Conservation (phyloP, 2,797 vertebrate species). For the Clamator glandarius region DNA sequence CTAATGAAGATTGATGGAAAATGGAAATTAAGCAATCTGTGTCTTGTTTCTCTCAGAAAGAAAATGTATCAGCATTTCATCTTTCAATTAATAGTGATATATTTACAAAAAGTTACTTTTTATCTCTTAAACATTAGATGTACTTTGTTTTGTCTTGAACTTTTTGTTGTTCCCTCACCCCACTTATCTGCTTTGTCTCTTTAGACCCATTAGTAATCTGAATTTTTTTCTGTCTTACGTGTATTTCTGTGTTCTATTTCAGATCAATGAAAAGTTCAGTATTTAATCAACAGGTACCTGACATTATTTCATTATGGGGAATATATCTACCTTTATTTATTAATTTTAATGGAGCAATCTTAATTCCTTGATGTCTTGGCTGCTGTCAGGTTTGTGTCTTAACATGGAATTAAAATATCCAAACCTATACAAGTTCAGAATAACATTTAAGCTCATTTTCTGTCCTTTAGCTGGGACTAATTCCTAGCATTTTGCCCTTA, state of each 20-base stretch:
- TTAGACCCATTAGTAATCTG: not conserved
- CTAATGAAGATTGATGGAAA: not conserved
- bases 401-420: not conserved
- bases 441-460: not conserved
- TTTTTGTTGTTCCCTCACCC: too few relatives aligned
- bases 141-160: not conserved
- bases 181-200: not conserved
- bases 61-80: not conserved
- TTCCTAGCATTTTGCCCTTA: not conserved
- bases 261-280: not conserved
- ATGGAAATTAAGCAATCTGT: not conserved
- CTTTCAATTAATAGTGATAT: not conserved
- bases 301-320: not conserved
- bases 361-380: not conserved
- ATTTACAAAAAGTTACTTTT: not conserved
- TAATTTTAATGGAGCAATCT: not conserved
- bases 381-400: not conserved
- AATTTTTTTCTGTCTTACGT: not conserved
- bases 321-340: not conserved
- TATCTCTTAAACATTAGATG: not conserved
- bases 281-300: not conserved
- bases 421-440: not conserved
- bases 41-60: not conserved
- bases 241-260: not conserved
- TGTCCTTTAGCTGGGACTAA: not conserved